These are phyloP conservation scores for Labia minor DNA, from an alignment of 2,888 invertebrate genomes.

Conservation along the genomic window DNA sequence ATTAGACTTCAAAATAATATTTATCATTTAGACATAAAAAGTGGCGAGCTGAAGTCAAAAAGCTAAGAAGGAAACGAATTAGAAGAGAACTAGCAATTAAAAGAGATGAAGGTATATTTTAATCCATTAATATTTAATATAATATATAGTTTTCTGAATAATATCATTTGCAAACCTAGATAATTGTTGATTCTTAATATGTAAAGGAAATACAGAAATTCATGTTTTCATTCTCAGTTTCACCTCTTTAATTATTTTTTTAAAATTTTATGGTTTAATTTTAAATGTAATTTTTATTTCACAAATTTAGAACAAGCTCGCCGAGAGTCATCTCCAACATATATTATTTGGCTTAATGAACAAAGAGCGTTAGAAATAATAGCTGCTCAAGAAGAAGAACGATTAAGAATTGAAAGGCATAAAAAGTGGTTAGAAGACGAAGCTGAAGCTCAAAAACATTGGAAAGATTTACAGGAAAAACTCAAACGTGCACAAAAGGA, in stretches of 20 bases:
- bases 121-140: constrained; percentile 3
- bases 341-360: constrained; percentile 43
- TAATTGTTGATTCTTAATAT: no score
- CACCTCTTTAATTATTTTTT: no score
- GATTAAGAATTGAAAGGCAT: constrained; percentile 46
- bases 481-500: constrained; percentile 45
- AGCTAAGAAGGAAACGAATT: constrained; percentile 54
- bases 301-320: constrained; percentile 35
- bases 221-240: no score
- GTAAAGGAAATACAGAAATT: no score
- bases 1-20: no score
- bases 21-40: constrained; percentile 50
- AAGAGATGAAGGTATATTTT: constrained; percentile 42
- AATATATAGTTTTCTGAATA: no score
- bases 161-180: no score
- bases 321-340: constrained; percentile 39
- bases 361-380: constrained; percentile 44
- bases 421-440: constrained; percentile 52
- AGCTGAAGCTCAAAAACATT: constrained; percentile 47
- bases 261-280: no score
- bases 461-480: constrained; percentile 48
- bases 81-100: constrained; percentile 48
- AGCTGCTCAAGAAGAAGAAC: constrained; percentile 44
- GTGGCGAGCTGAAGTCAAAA: constrained; percentile 66
- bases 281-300: no score